Evolutionary conservation across 2,113 vertebrate genomes (phyloP), one percentile per base, ranked within the genome.

Genomic region (Chaetodon trifascialis): DNA sequence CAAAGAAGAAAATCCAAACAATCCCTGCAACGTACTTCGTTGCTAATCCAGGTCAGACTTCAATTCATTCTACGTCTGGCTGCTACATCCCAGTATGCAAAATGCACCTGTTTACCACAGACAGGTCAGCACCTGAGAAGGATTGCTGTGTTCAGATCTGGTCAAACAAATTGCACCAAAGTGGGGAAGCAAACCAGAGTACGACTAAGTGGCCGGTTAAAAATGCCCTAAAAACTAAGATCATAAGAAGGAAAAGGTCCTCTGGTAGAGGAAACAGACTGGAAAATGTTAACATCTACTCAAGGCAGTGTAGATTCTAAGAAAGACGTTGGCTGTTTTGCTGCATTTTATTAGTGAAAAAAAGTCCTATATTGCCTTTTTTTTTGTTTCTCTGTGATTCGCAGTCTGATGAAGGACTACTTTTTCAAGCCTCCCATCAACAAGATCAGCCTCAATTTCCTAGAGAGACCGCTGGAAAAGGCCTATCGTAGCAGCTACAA

Each of bases 401-500:
- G 85, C 71, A 99, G 98, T 92, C 94, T 99, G 91, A 99, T 99
- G 98, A 98, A 99, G 88, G 97, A 99, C 87, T 98, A 99, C 93
- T 99, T 99, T 94, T 99, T 98, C 93, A 99, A 99, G 80, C 98
- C 98, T 0, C 98, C 98, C 21, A 99, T 99, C 89, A 99, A 97
- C 94, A 97, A 97, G 88, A 92, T 99, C 92, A 99, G 98, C 94
- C 95, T 99, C 85, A 98, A 97, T 92, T 99, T 99, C 94, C 93
- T 98, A 88, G 96, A 98, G 79, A 95, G 89, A 67, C 94, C 96
- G 55, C 89, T 99, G 88, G 98, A 99, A 90, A 96, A 94, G 79
- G 70, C 95, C 47, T 99, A 99, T 86, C 95, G 97, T 86, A 96
- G 82, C 19, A 99, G 97, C 95, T 99, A 99, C 91, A 97, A 99